These are phyloP conservation scores for Epinotia ramella DNA, from an alignment of 2,888 invertebrate species.

Conservation along the genomic window DNA sequence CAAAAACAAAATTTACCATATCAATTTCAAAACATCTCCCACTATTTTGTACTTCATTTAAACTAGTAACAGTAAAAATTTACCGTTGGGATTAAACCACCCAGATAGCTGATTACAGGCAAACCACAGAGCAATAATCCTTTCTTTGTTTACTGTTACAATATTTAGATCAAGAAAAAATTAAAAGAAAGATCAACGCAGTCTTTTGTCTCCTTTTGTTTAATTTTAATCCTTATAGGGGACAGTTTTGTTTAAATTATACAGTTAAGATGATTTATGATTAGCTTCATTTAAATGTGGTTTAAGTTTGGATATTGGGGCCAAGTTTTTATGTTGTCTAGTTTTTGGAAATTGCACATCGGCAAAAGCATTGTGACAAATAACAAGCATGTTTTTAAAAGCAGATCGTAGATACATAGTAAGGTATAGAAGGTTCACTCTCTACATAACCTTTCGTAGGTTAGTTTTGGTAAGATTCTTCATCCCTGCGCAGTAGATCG, in stretches of 20 bases:
- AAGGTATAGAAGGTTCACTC: no score
- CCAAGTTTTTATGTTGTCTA: neutral
- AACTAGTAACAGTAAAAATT: slow-evolving; percentile 20
- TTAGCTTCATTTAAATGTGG: slow-evolving; percentile 18
- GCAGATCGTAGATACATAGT: no score
- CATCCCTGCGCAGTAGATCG: no score
- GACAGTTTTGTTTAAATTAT: slow-evolving; percentile 21
- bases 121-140: slow-evolving; percentile 32
- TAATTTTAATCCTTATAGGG: slow-evolving; percentile 29
- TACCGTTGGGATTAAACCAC: slow-evolving; percentile 23
- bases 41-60: slow-evolving; percentile 4
- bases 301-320: neutral
- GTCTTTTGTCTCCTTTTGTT: slow-evolving; percentile 27
- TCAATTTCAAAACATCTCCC: slow-evolving; percentile 5
- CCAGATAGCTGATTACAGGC: slow-evolving; percentile 23
- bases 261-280: slow-evolving; percentile 26
- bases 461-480: no score
- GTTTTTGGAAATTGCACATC: neutral
- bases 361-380: neutral
- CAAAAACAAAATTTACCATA: no score
- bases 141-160: slow-evolving; percentile 26
- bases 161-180: slow-evolving; percentile 35
- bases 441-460: no score
- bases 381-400: neutral
- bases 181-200: slow-evolving; percentile 4